Conservation (phyloP, 2,113 vertebrate genomes). For the Gavia stellata region DNA sequence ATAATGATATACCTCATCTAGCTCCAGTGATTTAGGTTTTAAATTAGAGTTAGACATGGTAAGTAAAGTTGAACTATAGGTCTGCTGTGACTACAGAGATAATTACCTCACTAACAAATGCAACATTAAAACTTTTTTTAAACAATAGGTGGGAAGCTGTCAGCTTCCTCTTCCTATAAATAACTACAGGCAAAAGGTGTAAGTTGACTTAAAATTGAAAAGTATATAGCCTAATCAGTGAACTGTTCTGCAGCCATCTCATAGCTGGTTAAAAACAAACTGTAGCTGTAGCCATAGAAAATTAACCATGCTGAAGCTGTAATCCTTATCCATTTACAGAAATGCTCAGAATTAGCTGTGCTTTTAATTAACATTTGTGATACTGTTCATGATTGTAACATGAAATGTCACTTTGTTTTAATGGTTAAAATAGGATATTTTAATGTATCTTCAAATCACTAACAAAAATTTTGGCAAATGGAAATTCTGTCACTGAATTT, state of each 20-base stretch:
- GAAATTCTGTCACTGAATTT: neutral
- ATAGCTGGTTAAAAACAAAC: neutral
- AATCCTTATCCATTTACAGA: neutral
- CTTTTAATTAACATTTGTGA: neutral
- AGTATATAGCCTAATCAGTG: neutral
- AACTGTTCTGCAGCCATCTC: neutral
- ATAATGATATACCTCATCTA: neutral
- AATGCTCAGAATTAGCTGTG: neutral
- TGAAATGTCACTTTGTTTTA: neutral
- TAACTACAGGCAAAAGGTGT: neutral
- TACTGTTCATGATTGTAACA: neutral
- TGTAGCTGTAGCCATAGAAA: neutral
- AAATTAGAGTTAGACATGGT: neutral
- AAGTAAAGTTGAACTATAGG: neutral
- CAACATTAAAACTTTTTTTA: neutral
- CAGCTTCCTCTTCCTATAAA: conserved; percentile 11
- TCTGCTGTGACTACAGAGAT: neutral
- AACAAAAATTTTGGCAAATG: neutral
- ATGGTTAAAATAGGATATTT: neutral
- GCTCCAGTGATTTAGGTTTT: neutral
- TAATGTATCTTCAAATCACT: neutral
- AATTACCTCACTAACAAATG: neutral
- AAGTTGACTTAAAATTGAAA: neutral
- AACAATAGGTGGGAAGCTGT: neutral
- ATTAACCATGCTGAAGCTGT: neutral